These are phyloP conservation scores for Saxidomus purpurata DNA, from an alignment of 1,140 invertebrate genomes.

Conservation along the genomic window DNA sequence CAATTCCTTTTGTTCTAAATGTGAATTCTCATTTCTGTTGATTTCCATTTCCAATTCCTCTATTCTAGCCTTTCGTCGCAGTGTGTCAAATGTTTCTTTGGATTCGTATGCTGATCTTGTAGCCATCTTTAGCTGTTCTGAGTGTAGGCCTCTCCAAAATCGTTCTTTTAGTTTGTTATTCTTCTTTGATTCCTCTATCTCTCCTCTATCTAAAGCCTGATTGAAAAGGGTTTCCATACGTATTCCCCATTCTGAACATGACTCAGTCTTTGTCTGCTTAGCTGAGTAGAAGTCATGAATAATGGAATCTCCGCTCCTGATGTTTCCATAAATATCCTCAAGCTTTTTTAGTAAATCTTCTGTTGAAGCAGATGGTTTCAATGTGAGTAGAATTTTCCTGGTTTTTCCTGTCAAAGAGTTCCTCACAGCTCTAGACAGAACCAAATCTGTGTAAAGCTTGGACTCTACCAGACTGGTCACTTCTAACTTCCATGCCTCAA, in stretches of 20 bases:
- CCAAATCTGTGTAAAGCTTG: background rate
- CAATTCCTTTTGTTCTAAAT: no score
- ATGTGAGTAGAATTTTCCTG: background rate
- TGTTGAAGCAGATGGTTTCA: background rate
- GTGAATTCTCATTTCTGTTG: no score
- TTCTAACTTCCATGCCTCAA: conserved; percentile 17
- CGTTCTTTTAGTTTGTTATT: conserved; percentile 26
- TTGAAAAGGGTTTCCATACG: conserved; percentile 33
- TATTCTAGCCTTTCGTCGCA: conserved; percentile 20
- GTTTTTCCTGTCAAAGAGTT: background rate
- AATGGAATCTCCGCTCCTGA: background rate
- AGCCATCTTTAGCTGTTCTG: conserved; percentile 16
- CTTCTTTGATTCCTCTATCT: conserved; percentile 15
- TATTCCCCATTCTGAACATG: conserved; percentile 10
- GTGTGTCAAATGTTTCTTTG: background rate
- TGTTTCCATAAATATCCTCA: background rate
- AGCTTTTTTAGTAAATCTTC: conserved; percentile 1
- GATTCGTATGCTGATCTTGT: conserved; percentile 29
- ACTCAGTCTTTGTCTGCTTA: background rate
- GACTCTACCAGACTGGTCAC: background rate
- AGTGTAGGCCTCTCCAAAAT: conserved; percentile 21
- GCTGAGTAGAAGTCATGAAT: conserved; percentile 29
- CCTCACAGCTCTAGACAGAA: background rate
- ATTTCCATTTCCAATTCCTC: background rate
- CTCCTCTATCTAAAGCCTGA: conserved; percentile 3